phyloP scores from a whole-genome alignment of 2,888 invertebrate species.

The Drosophila meridiana region DNA sequence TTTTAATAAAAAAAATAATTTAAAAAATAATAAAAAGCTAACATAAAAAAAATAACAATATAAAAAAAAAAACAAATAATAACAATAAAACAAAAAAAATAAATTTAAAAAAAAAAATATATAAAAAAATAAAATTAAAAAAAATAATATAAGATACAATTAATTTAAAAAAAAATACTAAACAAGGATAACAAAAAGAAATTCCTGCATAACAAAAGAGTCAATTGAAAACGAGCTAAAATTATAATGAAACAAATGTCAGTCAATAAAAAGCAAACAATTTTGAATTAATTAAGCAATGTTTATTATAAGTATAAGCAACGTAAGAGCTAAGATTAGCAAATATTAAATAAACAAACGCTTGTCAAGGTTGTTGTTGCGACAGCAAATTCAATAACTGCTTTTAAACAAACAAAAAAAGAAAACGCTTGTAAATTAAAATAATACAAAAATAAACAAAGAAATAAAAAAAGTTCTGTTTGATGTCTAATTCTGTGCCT shows the following conservation, averaged over 20 bases:
- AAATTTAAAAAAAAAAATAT: not conserved
- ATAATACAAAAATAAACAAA: constrained; percentile 1
- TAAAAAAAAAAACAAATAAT: not conserved
- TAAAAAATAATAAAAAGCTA: not conserved
- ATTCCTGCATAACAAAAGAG: constrained; percentile 33
- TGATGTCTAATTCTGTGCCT: constrained; percentile 24
- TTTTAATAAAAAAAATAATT: not conserved
- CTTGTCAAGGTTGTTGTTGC: constrained; percentile 59
- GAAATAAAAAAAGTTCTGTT: not conserved
- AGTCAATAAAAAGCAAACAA: constrained; percentile 43
- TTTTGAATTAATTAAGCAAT: constrained; percentile 41
- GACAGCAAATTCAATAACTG: constrained; percentile 61
- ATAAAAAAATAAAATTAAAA: not conserved
- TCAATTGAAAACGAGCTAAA: constrained; percentile 70
- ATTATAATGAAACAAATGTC: constrained; percentile 23
- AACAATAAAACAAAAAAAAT: constrained; percentile 2
- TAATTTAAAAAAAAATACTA: not conserved
- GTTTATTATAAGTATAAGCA: constrained; percentile 37
- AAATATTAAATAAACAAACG: constrained; percentile 33
- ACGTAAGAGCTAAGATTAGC: constrained; percentile 29
- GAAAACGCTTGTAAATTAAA: constrained; percentile 53
- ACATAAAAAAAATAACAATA: not conserved
- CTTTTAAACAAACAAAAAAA: constrained; percentile 53
- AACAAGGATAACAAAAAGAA: constrained; percentile 5
- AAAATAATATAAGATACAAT: not conserved